Percentiles rank a stretch among this genome's conserved stretches.
These are phyloP conservation scores for Caenorhabditis japonica DNA, from an alignment of 2,888 invertebrate genomes.

Conservation along the genomic window DNA sequence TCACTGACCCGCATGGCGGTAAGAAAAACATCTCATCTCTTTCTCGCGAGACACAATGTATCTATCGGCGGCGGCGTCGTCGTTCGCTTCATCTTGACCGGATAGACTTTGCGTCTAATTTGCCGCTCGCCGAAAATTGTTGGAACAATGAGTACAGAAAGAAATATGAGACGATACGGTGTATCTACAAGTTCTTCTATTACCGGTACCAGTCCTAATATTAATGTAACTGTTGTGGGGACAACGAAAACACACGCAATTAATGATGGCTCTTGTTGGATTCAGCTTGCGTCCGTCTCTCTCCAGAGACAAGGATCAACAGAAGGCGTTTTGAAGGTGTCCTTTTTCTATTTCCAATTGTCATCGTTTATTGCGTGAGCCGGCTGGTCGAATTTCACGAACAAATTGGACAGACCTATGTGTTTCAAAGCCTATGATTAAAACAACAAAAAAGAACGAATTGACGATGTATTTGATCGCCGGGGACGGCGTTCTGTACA, in stretches of 20 bases:
- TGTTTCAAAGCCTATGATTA: slow-evolving; percentile 38
- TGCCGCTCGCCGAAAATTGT: slow-evolving; percentile 43
- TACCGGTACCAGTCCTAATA: slow-evolving; percentile 8
- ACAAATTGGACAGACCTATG: slow-evolving; percentile 18
- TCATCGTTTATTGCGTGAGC: slow-evolving; percentile 44
- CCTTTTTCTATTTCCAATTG: slow-evolving; percentile 24
- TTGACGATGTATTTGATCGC: slow-evolving; percentile 32
- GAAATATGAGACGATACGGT: slow-evolving; percentile 37
- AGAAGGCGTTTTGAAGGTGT: slow-evolving; percentile 1
- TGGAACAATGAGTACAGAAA: slow-evolving; percentile 25
- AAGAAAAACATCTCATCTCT: slow-evolving; percentile 44
- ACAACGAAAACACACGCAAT: background rate
- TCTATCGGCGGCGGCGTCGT: slow-evolving; percentile 29
- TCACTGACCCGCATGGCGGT: slow-evolving; percentile 38
- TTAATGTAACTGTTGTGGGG: background rate
- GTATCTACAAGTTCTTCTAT: slow-evolving; percentile 10
- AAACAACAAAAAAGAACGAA: slow-evolving; percentile 44
- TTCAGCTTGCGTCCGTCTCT: background rate
- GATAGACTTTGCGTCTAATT: slow-evolving; percentile 40
- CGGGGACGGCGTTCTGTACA: no score
- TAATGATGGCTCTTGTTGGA: no score
- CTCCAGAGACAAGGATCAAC: background rate
- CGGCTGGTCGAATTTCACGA: slow-evolving; percentile 34
- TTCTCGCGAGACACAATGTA: slow-evolving; percentile 24
- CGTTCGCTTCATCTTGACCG: slow-evolving; percentile 36